Base-by-base conservation (phyloP, 2,797 vertebrate species). In the Hyperoplus lanceolatus region DNA sequence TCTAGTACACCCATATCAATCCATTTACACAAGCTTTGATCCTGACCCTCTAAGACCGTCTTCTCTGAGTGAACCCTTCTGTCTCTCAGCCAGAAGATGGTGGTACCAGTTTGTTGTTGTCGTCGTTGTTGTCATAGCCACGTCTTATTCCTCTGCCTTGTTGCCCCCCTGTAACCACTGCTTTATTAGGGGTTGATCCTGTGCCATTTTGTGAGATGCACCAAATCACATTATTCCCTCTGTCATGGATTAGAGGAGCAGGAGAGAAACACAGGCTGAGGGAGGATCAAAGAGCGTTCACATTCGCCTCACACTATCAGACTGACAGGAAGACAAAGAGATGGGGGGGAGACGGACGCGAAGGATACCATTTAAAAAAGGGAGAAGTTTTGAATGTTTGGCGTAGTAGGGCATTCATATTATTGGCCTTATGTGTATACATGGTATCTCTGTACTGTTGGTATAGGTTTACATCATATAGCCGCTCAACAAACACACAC, bases 171-270 rank as follows among this genome's bases (percentile, higher is more conserved):
- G 92, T 94, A 92, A 92, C 92, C 78, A 92, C 94, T 95, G 86
- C 96, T 93, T 96, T 97, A 96, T 94, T 96, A 95, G 95, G 29
- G 29, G 75, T 89, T 91, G 95, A 95, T 95, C 94, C 70, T 95
- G 96, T 97, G 97, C 96, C 96, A 96, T 96, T 96, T 95, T 95
- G 29, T 29, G 95, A 97, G 97, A 97, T 97, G 95, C 89, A 96
- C 95, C 95, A 98, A 98, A 98, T 99, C 97, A 96, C 96, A 96
- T 98, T 97, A 97, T 93, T 96, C 96, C 79, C 83, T 96, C 94
- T 94, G 96, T 97, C 96, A 98, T 97, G 97, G 97, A 97, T 98
- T 97, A 97, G 94, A 94, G 69, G 94, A 96, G 93, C 94, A 87
- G 82, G 91, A 95, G 95, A 95, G 95, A 95, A 97, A 96, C 96